Conservation (phyloP, 2,113 vertebrate species). For the Thinocorus orbignyianus region DNA sequence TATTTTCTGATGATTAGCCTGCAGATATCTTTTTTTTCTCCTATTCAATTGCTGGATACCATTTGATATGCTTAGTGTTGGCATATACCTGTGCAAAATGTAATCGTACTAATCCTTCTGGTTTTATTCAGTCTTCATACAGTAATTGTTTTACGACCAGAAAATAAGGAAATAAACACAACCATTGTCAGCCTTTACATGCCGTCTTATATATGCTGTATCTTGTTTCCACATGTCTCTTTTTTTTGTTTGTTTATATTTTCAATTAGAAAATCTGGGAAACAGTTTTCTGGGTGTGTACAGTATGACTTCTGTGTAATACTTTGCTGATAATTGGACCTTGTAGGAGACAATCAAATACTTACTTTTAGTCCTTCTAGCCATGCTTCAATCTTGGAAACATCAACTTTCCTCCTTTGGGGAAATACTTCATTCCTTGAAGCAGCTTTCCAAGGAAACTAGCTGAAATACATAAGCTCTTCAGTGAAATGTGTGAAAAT, state of each 20-base stretch:
- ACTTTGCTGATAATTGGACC: neutral
- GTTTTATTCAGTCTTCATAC: neutral
- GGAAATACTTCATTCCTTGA: neutral
- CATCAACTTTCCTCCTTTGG: neutral
- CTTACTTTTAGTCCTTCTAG: neutral
- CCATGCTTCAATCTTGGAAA: neutral
- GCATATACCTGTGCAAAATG: neutral
- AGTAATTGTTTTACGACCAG: neutral
- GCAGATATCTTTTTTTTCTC: neutral
- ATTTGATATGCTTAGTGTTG: neutral
- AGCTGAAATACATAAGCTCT: neutral
- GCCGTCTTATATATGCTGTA: neutral
- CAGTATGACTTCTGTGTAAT: neutral
- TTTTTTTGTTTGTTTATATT: neutral
- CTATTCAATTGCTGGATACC: neutral
- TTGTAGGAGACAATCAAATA: neutral
- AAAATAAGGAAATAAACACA: neutral
- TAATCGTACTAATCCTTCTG: neutral
- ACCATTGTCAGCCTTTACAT: neutral
- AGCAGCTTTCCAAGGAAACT: neutral
- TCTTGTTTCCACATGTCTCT: neutral
- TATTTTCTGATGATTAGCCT: neutral
- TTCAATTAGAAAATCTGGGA: neutral
- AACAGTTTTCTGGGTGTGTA: neutral
- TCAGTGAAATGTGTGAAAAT: neutral